Percentiles rank a stretch among this genome's conserved stretches.
Conservation (phyloP, 2,888 invertebrate species). For the Trichacis sp. region DNA sequence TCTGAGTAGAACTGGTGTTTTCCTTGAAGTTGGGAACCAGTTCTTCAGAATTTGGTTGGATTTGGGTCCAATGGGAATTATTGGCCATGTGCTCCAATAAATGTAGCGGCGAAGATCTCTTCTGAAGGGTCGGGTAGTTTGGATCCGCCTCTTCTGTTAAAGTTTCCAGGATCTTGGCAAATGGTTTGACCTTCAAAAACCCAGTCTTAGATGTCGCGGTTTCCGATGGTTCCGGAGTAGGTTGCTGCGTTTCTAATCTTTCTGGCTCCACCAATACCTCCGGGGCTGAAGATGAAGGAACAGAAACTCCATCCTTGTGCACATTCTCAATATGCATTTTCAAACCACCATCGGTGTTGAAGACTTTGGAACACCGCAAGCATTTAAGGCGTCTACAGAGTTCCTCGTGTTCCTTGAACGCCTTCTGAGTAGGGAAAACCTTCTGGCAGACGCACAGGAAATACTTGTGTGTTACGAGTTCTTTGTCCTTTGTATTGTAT, state of each 20-base stretch:
- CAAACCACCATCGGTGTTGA: constrained; percentile 21
- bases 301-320: constrained; percentile 11
- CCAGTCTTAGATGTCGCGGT: constrained; percentile 11
- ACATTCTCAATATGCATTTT: constrained; percentile 21
- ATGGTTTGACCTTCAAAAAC: constrained; percentile 35
- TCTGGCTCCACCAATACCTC: not conserved
- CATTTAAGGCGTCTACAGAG: constrained; percentile 20
- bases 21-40: not conserved
- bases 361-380: constrained; percentile 9
- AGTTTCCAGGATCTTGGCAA: constrained; percentile 26
- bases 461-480: constrained; percentile 9
- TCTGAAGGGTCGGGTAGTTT: not conserved
- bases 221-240: no score
- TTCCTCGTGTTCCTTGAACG: constrained; percentile 14
- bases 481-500: no score
- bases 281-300: not conserved
- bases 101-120: not conserved
- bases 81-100: not conserved
- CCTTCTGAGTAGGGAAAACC: constrained; percentile 16
- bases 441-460: constrained; percentile 29
- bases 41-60: not conserved
- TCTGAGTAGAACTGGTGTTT: no score
- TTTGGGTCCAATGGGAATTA: not conserved
- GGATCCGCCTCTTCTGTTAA: not conserved
- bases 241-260: no score